Percentiles rank a stretch among this genome's conserved stretches.
Evolutionary conservation across 2,888 invertebrate species (phyloP).

Genomic region (Chirona hameri): DNA sequence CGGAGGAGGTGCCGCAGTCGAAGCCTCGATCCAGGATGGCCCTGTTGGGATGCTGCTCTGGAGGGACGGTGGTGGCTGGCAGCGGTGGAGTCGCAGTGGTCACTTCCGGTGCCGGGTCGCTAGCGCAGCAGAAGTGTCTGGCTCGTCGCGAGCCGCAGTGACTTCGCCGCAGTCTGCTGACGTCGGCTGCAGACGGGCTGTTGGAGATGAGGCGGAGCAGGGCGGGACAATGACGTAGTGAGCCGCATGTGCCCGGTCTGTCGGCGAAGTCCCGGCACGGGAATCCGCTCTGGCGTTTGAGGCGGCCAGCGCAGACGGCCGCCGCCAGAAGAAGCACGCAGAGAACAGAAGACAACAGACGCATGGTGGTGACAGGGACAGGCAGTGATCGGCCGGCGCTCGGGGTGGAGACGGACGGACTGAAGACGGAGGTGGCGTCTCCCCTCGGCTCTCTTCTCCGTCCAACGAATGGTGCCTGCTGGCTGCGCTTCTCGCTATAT

Average conservation of each 20-base stretch:
- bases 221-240: neutral
- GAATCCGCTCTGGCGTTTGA: neutral
- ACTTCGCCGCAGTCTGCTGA: neutral
- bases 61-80: neutral
- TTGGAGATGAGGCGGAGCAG: neutral
- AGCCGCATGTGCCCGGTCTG: neutral
- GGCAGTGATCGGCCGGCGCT: no score
- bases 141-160: neutral
- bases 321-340: neutral
- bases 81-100: no score
- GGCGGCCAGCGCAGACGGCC: neutral
- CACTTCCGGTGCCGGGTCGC: neutral
- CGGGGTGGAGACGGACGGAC: no score
- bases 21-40: neutral
- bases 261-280: neutral
- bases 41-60: neutral
- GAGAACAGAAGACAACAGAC: no score
- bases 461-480: no score
- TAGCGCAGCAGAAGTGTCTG: neutral
- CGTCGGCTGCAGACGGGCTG: neutral
- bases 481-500: no score
- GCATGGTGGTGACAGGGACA: no score
- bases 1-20: neutral
- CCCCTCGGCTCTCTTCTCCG: no score
- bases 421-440: no score